phyloP scores from a whole-genome alignment of 1,140 invertebrate species.

The Papilio polyxenes region DNA sequence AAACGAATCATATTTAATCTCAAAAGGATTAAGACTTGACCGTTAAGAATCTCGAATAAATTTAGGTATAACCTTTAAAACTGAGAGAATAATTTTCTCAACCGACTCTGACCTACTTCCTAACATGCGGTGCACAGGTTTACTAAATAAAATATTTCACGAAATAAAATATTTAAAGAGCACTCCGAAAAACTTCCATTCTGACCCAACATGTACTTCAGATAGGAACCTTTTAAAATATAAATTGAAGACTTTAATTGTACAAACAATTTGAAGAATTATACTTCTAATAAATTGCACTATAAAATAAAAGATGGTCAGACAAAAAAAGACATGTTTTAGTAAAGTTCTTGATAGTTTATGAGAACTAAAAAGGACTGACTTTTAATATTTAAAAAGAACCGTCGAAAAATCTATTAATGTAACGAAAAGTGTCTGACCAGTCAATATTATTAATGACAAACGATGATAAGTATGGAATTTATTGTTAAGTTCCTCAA shows the following conservation, averaged over 20 bases:
- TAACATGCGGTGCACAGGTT: slow-evolving; percentile 5
- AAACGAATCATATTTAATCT: too few species aligned
- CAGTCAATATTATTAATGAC: too few species aligned
- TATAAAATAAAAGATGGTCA: too few species aligned
- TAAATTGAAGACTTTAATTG: slow-evolving; percentile 11
- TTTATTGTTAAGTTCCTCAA: neutral
- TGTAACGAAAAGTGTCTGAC: too few species aligned
- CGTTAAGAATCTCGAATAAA: too few species aligned
- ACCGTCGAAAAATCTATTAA: too few species aligned
- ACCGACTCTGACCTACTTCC: neutral
- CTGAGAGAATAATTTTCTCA: neutral
- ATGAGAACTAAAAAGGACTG: too few species aligned
- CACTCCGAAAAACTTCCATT: neutral
- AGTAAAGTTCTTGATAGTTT: too few species aligned
- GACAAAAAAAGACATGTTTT: too few species aligned
- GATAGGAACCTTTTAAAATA: neutral
- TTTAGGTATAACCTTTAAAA: neutral
- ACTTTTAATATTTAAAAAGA: too few species aligned
- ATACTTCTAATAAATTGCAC: neutral
- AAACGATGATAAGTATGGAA: too few species aligned
- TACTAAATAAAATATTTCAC: neutral
- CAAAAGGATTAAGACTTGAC: too few species aligned
- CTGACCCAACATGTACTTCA: neutral
- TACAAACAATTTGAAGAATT: neutral
- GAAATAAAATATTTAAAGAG: slow-evolving; percentile 24